These are phyloP conservation scores for Hippocampus comes DNA, from an alignment of 2,113 vertebrate species.

Conservation along the genomic window DNA sequence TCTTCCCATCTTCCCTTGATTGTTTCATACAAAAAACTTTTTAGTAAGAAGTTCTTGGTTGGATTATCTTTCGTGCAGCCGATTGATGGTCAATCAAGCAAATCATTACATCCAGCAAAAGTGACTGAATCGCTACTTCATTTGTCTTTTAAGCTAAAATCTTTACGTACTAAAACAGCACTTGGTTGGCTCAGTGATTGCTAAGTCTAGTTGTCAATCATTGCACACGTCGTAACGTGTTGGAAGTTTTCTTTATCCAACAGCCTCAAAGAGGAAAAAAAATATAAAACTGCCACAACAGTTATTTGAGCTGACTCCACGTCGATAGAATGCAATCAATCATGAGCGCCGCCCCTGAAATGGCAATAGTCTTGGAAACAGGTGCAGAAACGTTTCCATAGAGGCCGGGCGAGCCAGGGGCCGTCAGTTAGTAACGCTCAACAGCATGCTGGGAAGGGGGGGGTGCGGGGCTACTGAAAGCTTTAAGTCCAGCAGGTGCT, in stretches of 20 bases:
- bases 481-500: constrained; percentile 30
- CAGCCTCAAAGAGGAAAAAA: not conserved
- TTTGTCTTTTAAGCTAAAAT: too few species aligned
- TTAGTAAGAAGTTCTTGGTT: not conserved
- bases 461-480: not conserved
- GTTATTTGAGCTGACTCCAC: constrained; percentile 35
- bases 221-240: not conserved
- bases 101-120: too few species aligned
- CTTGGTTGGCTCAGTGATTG: not conserved
- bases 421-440: constrained; percentile 33
- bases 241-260: not conserved
- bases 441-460: constrained; percentile 2
- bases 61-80: not conserved
- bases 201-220: not conserved
- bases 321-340: constrained; percentile 54
- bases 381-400: constrained; percentile 55
- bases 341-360: constrained; percentile 52
- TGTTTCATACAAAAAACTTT: not conserved
- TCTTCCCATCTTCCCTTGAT: not conserved
- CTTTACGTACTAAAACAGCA: too few species aligned
- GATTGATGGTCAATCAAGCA: not conserved
- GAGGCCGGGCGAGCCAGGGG: constrained; percentile 41
- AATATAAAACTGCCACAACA: constrained; percentile 20
- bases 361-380: constrained; percentile 68
- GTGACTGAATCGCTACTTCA: too few species aligned